Conservation (phyloP, 2,113 vertebrate genomes). For the Menura novaehollandiae region DNA sequence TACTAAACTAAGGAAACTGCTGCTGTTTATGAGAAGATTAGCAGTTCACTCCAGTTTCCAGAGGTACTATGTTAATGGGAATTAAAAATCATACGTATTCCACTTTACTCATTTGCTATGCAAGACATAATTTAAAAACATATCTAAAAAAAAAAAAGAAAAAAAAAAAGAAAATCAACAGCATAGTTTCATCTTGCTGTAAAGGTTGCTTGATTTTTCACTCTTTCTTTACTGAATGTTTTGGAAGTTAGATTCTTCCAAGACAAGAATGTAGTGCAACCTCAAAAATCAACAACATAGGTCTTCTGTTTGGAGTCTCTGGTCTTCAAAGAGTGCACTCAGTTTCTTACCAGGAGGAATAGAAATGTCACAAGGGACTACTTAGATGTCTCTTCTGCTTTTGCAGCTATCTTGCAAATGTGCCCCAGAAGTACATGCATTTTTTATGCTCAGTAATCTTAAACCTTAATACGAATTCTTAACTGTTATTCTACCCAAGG, state of each 20-base stretch:
- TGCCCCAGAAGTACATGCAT: constrained; percentile 72
- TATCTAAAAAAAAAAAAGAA: neutral
- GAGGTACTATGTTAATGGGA: neutral
- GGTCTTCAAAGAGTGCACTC: neutral
- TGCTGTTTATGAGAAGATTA: neutral
- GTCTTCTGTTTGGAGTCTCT: neutral
- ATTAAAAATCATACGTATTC: neutral
- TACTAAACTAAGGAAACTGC: neutral
- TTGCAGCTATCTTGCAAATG: constrained; percentile 46
- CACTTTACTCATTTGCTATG: neutral
- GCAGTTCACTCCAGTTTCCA: neutral
- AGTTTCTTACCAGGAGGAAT: neutral
- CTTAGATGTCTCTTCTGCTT: constrained; percentile 54
- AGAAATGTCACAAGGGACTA: constrained; percentile 31
- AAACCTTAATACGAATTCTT: constrained; percentile 74
- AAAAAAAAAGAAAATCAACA: neutral
- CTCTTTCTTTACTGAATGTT: neutral
- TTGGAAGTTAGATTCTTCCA: neutral
- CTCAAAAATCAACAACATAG: neutral
- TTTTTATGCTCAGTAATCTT: constrained; percentile 78
- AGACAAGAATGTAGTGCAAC: neutral
- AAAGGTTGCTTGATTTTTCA: neutral
- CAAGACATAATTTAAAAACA: too few relatives aligned
- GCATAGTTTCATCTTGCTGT: neutral
- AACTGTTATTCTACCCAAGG: constrained; percentile 73